Evolutionary conservation across 1,140 invertebrate species (phyloP).

Genomic region (Zaprionus gabonicus): DNA sequence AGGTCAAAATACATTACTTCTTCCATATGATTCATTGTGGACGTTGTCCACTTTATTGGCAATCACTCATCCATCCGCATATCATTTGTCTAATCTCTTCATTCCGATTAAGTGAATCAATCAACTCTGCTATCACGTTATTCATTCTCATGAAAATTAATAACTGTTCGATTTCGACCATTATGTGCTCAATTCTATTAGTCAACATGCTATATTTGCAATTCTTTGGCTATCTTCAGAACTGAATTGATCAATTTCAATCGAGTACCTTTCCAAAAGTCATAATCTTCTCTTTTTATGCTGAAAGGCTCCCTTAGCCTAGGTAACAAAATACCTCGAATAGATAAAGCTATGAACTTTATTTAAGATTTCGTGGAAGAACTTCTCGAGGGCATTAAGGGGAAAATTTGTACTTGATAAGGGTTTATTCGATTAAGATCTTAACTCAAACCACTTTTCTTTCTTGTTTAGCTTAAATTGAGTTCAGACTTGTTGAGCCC

Average conservation of each 20-base stretch:
- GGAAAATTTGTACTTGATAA: neutral
- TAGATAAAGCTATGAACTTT: neutral
- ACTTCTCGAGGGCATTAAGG: neutral
- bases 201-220: neutral
- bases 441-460: neutral
- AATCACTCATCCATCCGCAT: neutral
- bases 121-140: conserved; percentile 1
- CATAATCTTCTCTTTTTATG: neutral
- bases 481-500: neutral
- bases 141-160: neutral
- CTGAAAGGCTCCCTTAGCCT: neutral
- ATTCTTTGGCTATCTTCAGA: neutral
- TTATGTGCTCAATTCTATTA: conserved; percentile 1
- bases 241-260: neutral
- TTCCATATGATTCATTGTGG: neutral
- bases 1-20: neutral
- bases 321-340: neutral
- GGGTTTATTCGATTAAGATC: neutral
- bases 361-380: neutral
- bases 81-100: conserved; percentile 4
- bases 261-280: neutral
- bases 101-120: conserved; percentile 10
- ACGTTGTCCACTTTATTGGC: neutral
- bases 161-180: neutral
- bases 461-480: neutral